These are phyloP conservation scores for Apteryx mantelli DNA, from an alignment of 2,113 vertebrate species.

Conservation along the genomic window DNA sequence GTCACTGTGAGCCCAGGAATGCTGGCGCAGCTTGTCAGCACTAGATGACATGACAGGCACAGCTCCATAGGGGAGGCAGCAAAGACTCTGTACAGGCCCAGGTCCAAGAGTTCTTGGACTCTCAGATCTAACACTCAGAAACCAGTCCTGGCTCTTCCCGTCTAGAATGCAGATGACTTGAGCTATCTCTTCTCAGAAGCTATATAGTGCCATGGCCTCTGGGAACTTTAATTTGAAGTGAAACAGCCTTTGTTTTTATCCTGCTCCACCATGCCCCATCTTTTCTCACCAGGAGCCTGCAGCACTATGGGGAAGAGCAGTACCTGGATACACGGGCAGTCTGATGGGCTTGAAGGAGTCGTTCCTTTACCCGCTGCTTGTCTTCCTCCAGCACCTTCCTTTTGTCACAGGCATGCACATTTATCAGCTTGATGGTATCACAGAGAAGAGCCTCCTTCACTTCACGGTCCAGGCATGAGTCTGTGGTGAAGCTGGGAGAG, in stretches of 20 bases:
- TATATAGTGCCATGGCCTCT: rapidly evolving
- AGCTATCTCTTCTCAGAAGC: background rate
- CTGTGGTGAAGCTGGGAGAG: conserved; percentile 83
- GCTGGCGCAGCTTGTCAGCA: background rate
- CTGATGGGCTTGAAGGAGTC: conserved; percentile 71
- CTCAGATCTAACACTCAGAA: background rate
- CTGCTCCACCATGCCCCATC: background rate
- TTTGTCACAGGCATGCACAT: conserved; percentile 74
- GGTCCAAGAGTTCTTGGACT: background rate
- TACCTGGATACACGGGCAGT: conserved; percentile 66
- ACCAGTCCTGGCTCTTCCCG: background rate
- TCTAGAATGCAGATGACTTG: background rate
- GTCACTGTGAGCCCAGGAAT: background rate
- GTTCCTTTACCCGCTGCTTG: conserved; percentile 73
- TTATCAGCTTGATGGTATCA: conserved; percentile 78
- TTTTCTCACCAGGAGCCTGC: background rate
- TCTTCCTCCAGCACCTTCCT: conserved; percentile 80
- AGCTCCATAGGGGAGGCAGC: background rate
- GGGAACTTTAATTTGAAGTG: background rate
- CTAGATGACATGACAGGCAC: rapidly evolving
- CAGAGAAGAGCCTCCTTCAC: conserved; percentile 82
- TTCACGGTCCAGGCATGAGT: conserved; percentile 78
- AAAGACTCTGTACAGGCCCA: background rate
- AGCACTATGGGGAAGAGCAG: background rate
- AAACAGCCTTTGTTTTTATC: background rate